Conservation (phyloP, 2,113 vertebrate genomes). For the Phainopepla nitens region DNA sequence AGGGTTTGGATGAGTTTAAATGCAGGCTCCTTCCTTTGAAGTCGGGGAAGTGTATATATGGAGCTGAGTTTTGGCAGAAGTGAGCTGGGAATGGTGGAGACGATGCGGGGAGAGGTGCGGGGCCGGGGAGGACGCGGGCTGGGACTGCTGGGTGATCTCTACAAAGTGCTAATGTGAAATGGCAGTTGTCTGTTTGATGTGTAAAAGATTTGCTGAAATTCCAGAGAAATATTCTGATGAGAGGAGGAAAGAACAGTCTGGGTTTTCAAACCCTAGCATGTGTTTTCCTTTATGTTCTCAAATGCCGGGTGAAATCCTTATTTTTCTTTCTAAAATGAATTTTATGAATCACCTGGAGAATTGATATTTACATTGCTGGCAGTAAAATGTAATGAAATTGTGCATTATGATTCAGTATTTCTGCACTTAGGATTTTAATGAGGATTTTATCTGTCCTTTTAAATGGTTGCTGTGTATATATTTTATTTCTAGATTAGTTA, state of each 20-base stretch:
- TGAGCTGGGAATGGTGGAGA: neutral
- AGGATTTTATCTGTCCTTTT: constrained; percentile 63
- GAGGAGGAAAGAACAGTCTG: constrained; percentile 14
- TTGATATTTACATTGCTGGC: constrained; percentile 60
- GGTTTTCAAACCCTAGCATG: neutral
- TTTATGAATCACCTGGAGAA: constrained; percentile 66
- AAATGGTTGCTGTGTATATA: constrained; percentile 40
- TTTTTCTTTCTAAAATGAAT: constrained; percentile 47
- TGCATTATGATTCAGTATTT: constrained; percentile 67
- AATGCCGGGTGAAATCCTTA: constrained; percentile 39
- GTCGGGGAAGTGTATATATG: neutral
- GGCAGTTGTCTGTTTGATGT: constrained; percentile 9
- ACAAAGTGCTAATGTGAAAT: neutral
- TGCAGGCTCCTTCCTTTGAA: neutral
- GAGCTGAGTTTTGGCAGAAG: neutral
- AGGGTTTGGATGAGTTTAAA: neutral
- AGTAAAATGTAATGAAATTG: constrained; percentile 65
- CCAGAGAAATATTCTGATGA: neutral
- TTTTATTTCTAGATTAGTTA: constrained; percentile 65
- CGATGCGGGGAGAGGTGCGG: neutral
- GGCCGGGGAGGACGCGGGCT: neutral
- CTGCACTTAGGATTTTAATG: constrained; percentile 64
- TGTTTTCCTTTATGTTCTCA: constrained; percentile 58
- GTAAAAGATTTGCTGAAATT: constrained; percentile 51
- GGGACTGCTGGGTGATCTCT: neutral